Conservation (phyloP, 2,113 vertebrate species). For the Neolamprologus variostigma region DNA sequence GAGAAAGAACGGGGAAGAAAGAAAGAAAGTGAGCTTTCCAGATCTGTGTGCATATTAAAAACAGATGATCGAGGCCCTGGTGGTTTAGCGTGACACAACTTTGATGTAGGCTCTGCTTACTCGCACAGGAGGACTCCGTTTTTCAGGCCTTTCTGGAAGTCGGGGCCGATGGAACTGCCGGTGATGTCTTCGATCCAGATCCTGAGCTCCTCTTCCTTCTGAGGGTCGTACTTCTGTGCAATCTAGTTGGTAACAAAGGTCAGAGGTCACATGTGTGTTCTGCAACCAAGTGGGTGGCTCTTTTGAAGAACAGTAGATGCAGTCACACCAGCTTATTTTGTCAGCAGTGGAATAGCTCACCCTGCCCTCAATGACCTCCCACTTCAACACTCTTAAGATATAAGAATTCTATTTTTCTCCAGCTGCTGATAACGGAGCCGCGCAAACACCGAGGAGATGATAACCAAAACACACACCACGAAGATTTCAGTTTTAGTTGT, state of each 20-base stretch:
- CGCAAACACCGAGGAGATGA: background rate
- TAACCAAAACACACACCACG: background rate
- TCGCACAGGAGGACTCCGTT: constrained; percentile 85
- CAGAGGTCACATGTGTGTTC: background rate
- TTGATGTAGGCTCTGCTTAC: constrained; percentile 66
- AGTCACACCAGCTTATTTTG: background rate
- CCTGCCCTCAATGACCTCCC: background rate
- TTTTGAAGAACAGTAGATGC: background rate
- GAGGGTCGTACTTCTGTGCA: constrained; percentile 86
- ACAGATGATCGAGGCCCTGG: background rate
- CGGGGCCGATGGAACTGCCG: constrained; percentile 73
- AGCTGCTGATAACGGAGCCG: background rate
- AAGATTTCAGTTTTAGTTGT: background rate
- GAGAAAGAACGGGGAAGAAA: background rate
- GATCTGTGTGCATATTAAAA: background rate
- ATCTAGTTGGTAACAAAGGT: constrained; percentile 68
- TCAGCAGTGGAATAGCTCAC: background rate
- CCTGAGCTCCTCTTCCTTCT: constrained; percentile 85
- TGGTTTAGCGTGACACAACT: rapidly evolving
- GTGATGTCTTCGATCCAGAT: constrained; percentile 87
- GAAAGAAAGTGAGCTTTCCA: background rate
- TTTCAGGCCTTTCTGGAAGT: constrained; percentile 93
- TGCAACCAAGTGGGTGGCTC: background rate
- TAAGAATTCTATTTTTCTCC: background rate
- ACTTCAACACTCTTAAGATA: background rate